Base-by-base conservation (phyloP, 2,113 vertebrate genomes). In the Vireo altiloquus region DNA sequence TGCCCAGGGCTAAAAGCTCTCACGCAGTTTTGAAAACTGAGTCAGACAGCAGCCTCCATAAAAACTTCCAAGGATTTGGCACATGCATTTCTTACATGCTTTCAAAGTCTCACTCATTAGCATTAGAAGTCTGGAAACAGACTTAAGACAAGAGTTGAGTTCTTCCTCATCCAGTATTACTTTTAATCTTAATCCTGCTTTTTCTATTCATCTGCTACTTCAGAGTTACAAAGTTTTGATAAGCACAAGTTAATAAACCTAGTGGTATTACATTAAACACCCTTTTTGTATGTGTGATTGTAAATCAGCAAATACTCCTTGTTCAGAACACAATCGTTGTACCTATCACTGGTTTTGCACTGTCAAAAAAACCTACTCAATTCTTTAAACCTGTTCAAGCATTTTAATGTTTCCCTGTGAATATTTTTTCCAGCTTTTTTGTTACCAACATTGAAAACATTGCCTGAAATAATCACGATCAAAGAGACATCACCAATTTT, bases 41-140 rank as follows among this genome's bases (percentile, higher is more conserved):
- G 63, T 66, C 79, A 86, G 50, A 70, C 13, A 63, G 21, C 59
- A 89, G 35, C 27, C 68, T 87, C 82, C 68, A 74, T 5, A 81
- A 89, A 90, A 86, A 56, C 39, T 77, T 63, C 52, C 56, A 95
- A 83, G 64, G 24, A 93, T 88, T 66, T 93, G 56, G 54, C 56
- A 87, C 39, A 40, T 6, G 13, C 39, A 71, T 81, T 83, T 89
- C 72, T 81, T 84, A 75, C 39, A 78, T 64, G 47, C 60, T 75
- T 89, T 81, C 54, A 50, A 78, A 78, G 72, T 30, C 68, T 66
- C 68, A 22, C 59, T 42, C 42, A 37, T 39, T 28, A 6, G 35
- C 60, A 76, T 82, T 20, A 35, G 33, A 93, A 82, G 46, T 53
- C 54, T 93, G 28, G 54, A 88, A 96, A 77, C 11, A 59, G 50